Evolutionary conservation across 2,888 invertebrate genomes (phyloP), one percentile per base, ranked within the genome.

Genomic region (Drosophila buzzatii): DNA sequence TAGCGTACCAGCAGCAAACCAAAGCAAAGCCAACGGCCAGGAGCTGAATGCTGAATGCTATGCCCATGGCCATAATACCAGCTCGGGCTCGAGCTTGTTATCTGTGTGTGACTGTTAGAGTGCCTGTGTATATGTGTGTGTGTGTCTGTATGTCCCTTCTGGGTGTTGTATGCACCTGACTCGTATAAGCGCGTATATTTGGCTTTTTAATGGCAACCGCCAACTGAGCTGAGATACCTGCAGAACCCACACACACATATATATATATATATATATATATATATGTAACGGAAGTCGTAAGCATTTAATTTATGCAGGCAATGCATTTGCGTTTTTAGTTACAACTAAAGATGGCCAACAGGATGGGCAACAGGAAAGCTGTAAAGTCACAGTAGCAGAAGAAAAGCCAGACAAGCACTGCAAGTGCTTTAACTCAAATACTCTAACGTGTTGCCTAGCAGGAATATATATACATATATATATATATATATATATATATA

Each of bases 291-390:
- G 85, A 86, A 85, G 85, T 84, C 76, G 81, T 86, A 86, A 86
- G 78, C 82, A 85, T 84, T 87, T 84, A 86, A 86, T 86, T 86
- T 86, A 86, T 86, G 85, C 87, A 83, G 82, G 74, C 85, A 74
- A 84, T 87, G 81, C 85, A 87, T 84, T 86, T 73, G 70, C 68
- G 75, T 85, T 85, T 85, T 85, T 85, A 84, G 76, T 71, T 84
- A 73, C 76, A 79, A 41, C 73, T 71, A 51, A 79, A 83, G 83
- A 85, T 74, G 83, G 76, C 81, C 71, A 53, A 20, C 49, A 42
- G 75, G 49, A 75, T 51, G 51, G 49, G 18, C 42, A 64, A 37
- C 37, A 16, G n/a, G 41, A 41, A 37, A 37, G 41, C 44, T n/a
- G 39, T 41, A 39, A 55, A 35, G 23, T 18, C 41, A 18, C n/a